Percentiles rank a stretch among this genome's conserved stretches.
phyloP scores from a whole-genome alignment of 2,113 vertebrate species.

The Athene cunicularia region DNA sequence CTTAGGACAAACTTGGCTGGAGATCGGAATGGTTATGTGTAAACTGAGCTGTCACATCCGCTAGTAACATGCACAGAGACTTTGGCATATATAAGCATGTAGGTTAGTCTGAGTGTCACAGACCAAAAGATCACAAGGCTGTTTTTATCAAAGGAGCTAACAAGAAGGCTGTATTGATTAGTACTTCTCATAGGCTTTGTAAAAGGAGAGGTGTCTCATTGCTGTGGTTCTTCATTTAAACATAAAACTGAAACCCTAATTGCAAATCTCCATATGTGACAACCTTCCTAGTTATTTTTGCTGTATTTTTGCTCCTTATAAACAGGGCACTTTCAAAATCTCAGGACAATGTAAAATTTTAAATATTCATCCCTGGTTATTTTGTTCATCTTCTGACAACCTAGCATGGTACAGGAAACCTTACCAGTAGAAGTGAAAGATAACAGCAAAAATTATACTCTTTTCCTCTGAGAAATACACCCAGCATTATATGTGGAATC shows the following conservation, averaged over 20 bases:
- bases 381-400: neutral
- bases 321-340: neutral
- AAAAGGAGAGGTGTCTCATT: neutral
- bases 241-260: neutral
- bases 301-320: neutral
- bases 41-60: neutral
- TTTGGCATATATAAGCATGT: neutral
- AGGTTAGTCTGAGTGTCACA: neutral
- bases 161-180: neutral
- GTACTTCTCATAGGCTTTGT: neutral
- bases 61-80: accelerated
- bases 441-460: neutral
- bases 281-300: neutral
- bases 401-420: neutral
- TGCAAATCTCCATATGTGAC: neutral
- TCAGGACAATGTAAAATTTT: neutral
- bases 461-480: neutral
- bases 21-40: neutral
- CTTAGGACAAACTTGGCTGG: neutral
- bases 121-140: neutral
- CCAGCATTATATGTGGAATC: neutral
- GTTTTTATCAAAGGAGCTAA: neutral
- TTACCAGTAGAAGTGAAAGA: neutral
- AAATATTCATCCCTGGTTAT: neutral
- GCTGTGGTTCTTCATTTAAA: neutral